A percentile compares a stretch with the other conserved stretches of the same genome.
Evolutionary conservation across 2,888 invertebrate genomes (phyloP).

Genomic region (Epirrita christyi): DNA sequence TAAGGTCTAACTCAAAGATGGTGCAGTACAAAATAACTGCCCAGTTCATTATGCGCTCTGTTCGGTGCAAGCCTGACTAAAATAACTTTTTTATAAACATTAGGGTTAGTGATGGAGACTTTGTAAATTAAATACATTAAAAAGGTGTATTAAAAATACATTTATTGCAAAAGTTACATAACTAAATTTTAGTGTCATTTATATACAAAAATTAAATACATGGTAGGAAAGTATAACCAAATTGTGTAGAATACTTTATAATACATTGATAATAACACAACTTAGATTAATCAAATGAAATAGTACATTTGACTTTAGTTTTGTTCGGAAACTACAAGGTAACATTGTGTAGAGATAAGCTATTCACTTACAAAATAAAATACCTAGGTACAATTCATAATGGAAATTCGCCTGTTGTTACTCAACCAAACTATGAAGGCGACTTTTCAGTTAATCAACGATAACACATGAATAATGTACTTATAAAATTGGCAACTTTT

Average conservation of each 20-base stretch:
- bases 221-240: conserved; percentile 59
- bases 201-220: conserved; percentile 83
- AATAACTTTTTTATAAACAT: no score
- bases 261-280: conserved; percentile 53
- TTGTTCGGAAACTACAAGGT: conserved; percentile 55
- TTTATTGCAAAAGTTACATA: conserved; percentile 82
- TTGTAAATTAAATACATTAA: conserved; percentile 47
- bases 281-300: conserved; percentile 43
- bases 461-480: background rate
- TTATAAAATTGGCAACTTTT: conserved; percentile 61
- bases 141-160: conserved; percentile 84
- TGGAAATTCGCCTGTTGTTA: conserved; percentile 3
- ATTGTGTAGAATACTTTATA: conserved; percentile 62
- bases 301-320: conserved; percentile 31
- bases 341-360: conserved; percentile 44
- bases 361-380: conserved; percentile 16
- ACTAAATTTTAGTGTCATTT: conserved; percentile 79
- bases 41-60: no score
- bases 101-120: no score
- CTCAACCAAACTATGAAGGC: conserved; percentile 11
- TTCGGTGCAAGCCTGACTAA: no score
- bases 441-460: background rate
- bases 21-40: no score
- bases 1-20: background rate
- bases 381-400: background rate